Evolutionary conservation across 2,797 vertebrate species (phyloP), one percentile per base, ranked within the genome.

Genomic region (Artibeus lituratus): DNA sequence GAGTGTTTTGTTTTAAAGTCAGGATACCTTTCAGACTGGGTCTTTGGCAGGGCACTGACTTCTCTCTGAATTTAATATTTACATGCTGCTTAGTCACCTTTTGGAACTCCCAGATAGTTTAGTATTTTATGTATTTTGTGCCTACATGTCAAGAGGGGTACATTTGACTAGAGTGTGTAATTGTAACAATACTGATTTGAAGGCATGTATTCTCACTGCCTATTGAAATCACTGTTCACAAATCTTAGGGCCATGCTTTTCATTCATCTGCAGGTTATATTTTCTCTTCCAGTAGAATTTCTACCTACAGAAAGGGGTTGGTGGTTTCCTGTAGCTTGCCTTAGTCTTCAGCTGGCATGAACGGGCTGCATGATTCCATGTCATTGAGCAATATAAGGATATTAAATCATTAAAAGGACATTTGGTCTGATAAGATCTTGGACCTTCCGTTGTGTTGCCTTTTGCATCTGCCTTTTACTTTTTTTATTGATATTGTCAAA

Each of bases 381-480:
- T 59, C 24, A 42, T 15, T 51, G 53, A 87, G 11, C 8, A 81
- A 77, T 83, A 76, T 80, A 78, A 57, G 37, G 10, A 88, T 67
- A 35, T 85, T 82, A 37, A 51, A 80, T 78, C 35, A 77, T 86
- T n/a, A 39, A 73, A 91, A 90, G n/a, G 7, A 69, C 18, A 5
- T n/a, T 22, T 2, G 35, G n/a, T 35, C 14, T 24, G 12, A 0
- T 77, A 76, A 0, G 7, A 76, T 95, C 62, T 87, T 94, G 72
- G 81, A 35, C 78, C 67, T 84, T 94, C 84, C 85, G 0, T 78
- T 42, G 67, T 62, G 85, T 69, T 37, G 18, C 2, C 88, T 42
- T 87, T 92, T 97, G 77, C 3, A 5, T 74, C 69, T 83, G 39
- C 72, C 90, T 87, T 96, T 96, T 85, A 53, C 74, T 74, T 95